These are phyloP conservation scores for Parotia lawesii DNA, from an alignment of 2,113 vertebrate genomes.

Conservation along the genomic window DNA sequence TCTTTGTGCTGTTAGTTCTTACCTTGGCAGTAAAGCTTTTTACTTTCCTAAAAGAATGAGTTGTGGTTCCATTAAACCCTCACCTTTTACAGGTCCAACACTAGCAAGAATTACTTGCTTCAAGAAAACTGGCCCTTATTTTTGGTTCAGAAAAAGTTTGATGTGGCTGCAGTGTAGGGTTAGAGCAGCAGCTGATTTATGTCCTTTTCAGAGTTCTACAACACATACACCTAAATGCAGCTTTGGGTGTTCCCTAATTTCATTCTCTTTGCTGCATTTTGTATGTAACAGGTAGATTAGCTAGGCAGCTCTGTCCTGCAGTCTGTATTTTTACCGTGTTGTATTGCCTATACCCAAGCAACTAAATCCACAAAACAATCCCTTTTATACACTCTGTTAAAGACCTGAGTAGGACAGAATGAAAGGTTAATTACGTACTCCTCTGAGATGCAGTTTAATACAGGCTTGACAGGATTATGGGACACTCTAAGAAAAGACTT, in stretches of 20 bases:
- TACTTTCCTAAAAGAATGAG: fast-evolving
- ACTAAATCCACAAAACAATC: background rate
- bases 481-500: too few species aligned
- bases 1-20: background rate
- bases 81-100: background rate
- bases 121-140: background rate
- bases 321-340: background rate
- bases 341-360: background rate
- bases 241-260: background rate
- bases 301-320: background rate
- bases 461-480: background rate
- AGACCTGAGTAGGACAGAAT: too few species aligned
- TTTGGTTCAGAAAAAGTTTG: background rate
- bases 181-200: background rate
- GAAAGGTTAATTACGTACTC: background rate
- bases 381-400: background rate
- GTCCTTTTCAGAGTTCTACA: background rate
- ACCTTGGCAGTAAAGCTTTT: background rate
- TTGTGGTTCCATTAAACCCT: background rate
- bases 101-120: background rate
- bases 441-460: background rate
- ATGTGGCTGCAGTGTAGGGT: background rate
- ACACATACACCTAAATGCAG: fast-evolving
- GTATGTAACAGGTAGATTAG: background rate
- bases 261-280: background rate